A percentile compares a stretch with the other conserved stretches of the same genome.
Evolutionary conservation across 2,888 invertebrate species (phyloP).

Genomic region (Ichneumon xanthorius): DNA sequence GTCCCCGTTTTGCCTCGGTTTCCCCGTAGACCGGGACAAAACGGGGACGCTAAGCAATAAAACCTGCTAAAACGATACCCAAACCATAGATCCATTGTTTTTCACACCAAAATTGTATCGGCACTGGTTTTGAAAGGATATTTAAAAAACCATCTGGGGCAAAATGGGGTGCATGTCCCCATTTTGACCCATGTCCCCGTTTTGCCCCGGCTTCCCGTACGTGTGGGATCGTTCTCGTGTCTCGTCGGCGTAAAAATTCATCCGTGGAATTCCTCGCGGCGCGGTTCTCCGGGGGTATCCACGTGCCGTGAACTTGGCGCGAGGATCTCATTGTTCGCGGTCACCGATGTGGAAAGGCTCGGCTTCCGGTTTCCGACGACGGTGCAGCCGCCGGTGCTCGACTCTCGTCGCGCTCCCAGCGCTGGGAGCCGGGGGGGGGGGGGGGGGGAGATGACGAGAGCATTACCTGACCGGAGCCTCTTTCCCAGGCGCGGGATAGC

Average conservation of each 20-base stretch:
- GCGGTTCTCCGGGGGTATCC: slow-evolving; percentile 25
- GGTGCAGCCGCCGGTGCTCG: slow-evolving; percentile 59
- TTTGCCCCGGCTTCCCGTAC: too few relatives aligned
- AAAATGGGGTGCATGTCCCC: too few relatives aligned
- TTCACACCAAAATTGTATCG: too few relatives aligned
- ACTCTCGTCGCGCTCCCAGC: slow-evolving; percentile 42
- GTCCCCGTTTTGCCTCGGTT: too few relatives aligned
- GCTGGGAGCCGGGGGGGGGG: background rate
- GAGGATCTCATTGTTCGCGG: slow-evolving; percentile 81
- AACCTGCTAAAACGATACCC: too few relatives aligned
- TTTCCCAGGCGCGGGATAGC: background rate
- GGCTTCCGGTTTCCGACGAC: slow-evolving; percentile 80
- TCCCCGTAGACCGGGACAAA: too few relatives aligned
- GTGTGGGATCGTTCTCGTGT: background rate
- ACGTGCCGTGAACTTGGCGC: slow-evolving; percentile 72
- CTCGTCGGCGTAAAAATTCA: slow-evolving; percentile 3
- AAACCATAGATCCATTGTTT: too few relatives aligned
- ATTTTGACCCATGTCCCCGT: too few relatives aligned
- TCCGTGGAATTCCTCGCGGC: slow-evolving; percentile 35
- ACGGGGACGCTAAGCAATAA: too few relatives aligned
- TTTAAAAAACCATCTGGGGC: too few relatives aligned
- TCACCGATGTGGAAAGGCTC: slow-evolving; percentile 81
- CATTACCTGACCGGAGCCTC: background rate
- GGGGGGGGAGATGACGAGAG: background rate
- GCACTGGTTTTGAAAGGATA: too few relatives aligned